phyloP scores from a whole-genome alignment of 2,113 vertebrate genomes.

The Neopipo cinnamomea region DNA sequence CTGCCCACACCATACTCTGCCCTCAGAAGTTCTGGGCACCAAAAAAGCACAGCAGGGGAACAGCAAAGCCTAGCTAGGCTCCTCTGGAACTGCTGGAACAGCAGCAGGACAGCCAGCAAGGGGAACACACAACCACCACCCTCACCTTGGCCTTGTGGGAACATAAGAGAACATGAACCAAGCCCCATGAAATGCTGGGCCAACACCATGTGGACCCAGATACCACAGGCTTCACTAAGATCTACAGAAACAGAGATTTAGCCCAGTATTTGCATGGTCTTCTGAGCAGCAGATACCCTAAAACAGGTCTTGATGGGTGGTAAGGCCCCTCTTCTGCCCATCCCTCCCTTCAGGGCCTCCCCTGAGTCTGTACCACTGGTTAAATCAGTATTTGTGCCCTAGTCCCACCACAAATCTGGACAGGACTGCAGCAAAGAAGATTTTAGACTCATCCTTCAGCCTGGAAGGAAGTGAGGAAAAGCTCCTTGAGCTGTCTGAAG shows the following conservation, averaged over 20 bases:
- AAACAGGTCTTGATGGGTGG: background rate
- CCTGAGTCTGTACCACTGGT: rapidly evolving
- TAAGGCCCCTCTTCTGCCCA: background rate
- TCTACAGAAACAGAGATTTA: background rate
- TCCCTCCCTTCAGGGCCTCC: background rate
- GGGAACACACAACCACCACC: background rate
- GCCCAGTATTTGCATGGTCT: background rate
- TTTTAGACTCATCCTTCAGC: background rate
- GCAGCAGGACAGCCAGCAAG: background rate
- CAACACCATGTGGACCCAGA: background rate
- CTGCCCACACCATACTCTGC: background rate
- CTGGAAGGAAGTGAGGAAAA: background rate
- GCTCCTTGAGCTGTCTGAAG: background rate
- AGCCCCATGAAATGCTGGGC: rapidly evolving
- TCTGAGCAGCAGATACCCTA: background rate
- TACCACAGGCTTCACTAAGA: background rate
- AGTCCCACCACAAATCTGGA: background rate
- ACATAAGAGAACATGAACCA: background rate
- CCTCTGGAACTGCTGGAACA: background rate
- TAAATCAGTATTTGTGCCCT: background rate
- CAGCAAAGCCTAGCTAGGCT: background rate
- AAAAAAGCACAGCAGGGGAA: background rate
- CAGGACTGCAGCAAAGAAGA: background rate
- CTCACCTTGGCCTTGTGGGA: background rate
- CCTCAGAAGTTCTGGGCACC: background rate